These are phyloP conservation scores for Kryptopterus vitreolus DNA, from an alignment of 2,797 vertebrate species.

Conservation along the genomic window DNA sequence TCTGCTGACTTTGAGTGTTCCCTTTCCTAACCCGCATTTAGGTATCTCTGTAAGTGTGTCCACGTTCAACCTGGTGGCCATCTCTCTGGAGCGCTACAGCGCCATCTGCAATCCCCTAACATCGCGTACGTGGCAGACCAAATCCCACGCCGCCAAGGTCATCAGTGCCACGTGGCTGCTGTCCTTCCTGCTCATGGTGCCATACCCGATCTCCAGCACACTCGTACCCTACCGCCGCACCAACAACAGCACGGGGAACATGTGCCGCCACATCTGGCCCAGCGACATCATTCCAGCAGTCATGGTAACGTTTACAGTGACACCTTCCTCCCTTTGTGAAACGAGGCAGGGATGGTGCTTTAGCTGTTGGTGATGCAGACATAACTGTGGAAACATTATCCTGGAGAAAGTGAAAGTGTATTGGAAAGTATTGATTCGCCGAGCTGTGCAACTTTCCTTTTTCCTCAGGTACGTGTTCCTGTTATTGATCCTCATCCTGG, in stretches of 20 bases:
- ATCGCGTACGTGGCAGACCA: constrained; percentile 96
- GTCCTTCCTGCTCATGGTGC: constrained; percentile 91
- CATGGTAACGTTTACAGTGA: constrained; percentile 81
- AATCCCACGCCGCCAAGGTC: constrained; percentile 92
- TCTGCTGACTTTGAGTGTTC: too few species aligned
- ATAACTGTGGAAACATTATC: constrained; percentile 31
- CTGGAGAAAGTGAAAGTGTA: constrained; percentile 11
- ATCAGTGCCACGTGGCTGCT: constrained; percentile 89
- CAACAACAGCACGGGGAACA: constrained; percentile 90
- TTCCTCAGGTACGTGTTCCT: constrained; percentile 88
- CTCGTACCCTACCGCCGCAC: constrained; percentile 85
- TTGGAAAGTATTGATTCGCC: constrained; percentile 27
- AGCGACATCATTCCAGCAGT: constrained; percentile 84
- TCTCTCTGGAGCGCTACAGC: constrained; percentile 95
- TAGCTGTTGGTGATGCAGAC: not conserved
- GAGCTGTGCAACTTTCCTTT: constrained; percentile 26
- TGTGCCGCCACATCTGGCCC: constrained; percentile 91
- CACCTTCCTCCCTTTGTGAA: not conserved
- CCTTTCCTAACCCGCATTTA: constrained; percentile 56
- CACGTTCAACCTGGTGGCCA: constrained; percentile 95
- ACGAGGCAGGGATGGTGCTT: not conserved
- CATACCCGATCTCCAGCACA: constrained; percentile 91
- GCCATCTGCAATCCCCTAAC: constrained; percentile 95
- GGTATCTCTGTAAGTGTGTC: constrained; percentile 94
- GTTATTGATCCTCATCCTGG: constrained; percentile 89